Percentiles rank a stretch among this genome's conserved stretches.
phyloP scores from a whole-genome alignment of 2,888 invertebrate species.

The Arge pagana region DNA sequence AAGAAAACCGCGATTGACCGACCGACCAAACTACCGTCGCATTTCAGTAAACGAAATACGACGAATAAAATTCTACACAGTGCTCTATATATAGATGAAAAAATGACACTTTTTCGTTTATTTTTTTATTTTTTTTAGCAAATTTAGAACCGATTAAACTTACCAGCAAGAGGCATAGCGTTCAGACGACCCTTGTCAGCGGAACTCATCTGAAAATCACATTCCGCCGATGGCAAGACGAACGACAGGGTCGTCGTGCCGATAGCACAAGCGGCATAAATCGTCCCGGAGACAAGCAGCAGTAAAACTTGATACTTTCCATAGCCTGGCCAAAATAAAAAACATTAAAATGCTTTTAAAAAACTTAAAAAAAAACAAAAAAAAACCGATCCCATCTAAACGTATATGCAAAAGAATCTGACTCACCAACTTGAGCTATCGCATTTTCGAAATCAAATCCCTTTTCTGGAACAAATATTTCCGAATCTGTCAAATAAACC shows the following conservation, averaged over 20 bases:
- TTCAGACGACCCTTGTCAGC: conserved; percentile 66
- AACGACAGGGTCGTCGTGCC: conserved; percentile 71
- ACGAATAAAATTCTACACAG: too few species aligned
- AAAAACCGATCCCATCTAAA: conserved; percentile 13
- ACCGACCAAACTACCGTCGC: too few species aligned
- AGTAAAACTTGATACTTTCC: conserved; percentile 69
- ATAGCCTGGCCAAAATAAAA: conserved; percentile 59
- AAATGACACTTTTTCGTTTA: too few species aligned
- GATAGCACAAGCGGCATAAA: conserved; percentile 72
- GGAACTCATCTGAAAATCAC: conserved; percentile 64
- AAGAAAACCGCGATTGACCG: too few species aligned
- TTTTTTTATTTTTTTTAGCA: too few species aligned
- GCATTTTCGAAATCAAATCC: conserved; percentile 66
- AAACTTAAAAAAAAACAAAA: conserved; percentile 22
- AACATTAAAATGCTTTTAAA: conserved; percentile 11
- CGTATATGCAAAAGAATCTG: neutral
- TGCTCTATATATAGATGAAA: too few species aligned
- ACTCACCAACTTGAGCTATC: conserved; percentile 65
- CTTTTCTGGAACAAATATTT: conserved; percentile 15
- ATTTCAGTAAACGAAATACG: too few species aligned
- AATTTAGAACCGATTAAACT: conserved; percentile 42
- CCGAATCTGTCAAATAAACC: too few species aligned
- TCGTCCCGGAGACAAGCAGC: conserved; percentile 67
- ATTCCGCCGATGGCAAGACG: conserved; percentile 65
- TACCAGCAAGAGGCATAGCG: conserved; percentile 66